A percentile compares a stretch with the other conserved stretches of the same genome.
phyloP scores from a whole-genome alignment of 2,888 invertebrate species.

The Apomyelois bistriatella region DNA sequence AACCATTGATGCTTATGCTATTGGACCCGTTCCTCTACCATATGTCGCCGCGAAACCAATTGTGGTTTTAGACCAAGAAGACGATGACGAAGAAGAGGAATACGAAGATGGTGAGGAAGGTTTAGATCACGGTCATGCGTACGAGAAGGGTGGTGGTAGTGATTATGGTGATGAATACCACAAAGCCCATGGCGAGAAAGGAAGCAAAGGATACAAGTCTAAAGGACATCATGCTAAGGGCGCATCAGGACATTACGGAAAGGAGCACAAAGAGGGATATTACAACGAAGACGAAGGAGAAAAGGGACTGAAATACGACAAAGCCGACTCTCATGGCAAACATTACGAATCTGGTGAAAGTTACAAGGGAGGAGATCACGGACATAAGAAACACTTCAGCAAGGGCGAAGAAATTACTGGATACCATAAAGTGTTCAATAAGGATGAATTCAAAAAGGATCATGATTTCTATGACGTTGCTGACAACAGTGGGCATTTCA shows the following conservation, averaged over 20 bases:
- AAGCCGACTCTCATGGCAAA: conserved; percentile 76
- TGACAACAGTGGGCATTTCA: conserved; percentile 83
- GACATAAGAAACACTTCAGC: conserved; percentile 81
- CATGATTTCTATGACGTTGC: conserved; percentile 87
- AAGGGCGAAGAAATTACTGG: conserved; percentile 86
- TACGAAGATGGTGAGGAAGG: conserved; percentile 36
- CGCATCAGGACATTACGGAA: conserved; percentile 75
- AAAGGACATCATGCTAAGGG: conserved; percentile 78
- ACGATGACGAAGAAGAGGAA: conserved; percentile 48
- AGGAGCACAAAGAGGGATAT: conserved; percentile 74
- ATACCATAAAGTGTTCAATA: conserved; percentile 86
- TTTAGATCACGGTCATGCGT: conserved; percentile 37
- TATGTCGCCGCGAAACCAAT: conserved; percentile 60
- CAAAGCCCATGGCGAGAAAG: conserved; percentile 76
- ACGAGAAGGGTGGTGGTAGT: conserved; percentile 66
- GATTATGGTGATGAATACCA: conserved; percentile 70
- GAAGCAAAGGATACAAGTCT: conserved; percentile 76
- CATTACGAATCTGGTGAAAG: conserved; percentile 74
- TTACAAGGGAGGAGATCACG: conserved; percentile 79
- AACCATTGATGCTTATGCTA: conserved; percentile 49
- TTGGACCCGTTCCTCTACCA: conserved; percentile 55
- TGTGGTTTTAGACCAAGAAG: conserved; percentile 48
- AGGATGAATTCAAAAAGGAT: conserved; percentile 89
- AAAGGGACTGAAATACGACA: conserved; percentile 76
- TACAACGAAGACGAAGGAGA: conserved; percentile 75